Conservation (phyloP, 2,113 vertebrate species). For the Lagopus leucura region DNA sequence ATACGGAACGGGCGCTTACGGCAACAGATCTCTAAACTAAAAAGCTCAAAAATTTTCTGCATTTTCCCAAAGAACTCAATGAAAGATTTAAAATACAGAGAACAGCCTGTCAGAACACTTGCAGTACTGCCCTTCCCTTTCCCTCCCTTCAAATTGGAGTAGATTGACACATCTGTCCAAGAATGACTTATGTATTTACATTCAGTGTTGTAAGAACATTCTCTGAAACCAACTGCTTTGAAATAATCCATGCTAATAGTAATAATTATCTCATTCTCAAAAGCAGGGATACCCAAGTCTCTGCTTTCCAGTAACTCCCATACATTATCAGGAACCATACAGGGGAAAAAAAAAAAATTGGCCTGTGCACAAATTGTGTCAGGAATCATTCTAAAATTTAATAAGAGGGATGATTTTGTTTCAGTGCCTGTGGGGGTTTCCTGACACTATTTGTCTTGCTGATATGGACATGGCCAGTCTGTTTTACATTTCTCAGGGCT, state of each 20-base stretch:
- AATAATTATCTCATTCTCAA: not conserved
- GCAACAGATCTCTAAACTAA: not conserved
- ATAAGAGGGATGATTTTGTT: not conserved
- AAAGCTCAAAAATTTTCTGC: not conserved
- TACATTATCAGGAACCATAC: not conserved
- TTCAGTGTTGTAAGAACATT: not conserved
- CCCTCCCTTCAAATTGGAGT: not conserved
- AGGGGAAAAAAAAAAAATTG: not conserved
- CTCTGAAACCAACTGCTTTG: not conserved
- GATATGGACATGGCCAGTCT: not conserved
- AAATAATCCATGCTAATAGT: not conserved
- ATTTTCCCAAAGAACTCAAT: not conserved
- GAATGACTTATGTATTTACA: accelerated
- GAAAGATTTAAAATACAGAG: not conserved
- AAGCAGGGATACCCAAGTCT: not conserved
- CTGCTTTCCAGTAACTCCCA: not conserved
- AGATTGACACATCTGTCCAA: not conserved
- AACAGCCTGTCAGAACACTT: not conserved
- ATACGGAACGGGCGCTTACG: too few relatives aligned
- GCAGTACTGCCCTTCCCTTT: not conserved
- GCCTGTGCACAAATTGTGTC: not conserved
- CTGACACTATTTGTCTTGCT: not conserved
- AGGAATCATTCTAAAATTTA: conserved; percentile 18
- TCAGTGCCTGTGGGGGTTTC: not conserved
- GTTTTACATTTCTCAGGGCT: not conserved